phyloP scores from a whole-genome alignment of 2,113 vertebrate species.

The Notarius quadriscutis region DNA sequence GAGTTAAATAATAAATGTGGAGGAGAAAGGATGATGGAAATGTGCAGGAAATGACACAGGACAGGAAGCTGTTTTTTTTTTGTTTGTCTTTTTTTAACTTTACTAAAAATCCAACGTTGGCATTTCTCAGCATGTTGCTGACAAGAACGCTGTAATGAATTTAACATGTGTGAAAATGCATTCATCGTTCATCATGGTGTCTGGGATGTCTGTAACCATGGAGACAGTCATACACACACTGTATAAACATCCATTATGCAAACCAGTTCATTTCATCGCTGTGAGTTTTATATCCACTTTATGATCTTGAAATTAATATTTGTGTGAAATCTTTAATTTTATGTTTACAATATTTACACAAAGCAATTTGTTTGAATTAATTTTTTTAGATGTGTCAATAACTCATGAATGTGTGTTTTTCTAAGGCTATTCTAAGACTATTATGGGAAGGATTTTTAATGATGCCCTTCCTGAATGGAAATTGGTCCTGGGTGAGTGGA shows the following conservation, averaged over 20 bases:
- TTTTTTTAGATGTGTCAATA: neutral
- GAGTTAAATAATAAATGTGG: slow-evolving; percentile 29
- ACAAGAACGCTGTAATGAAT: neutral
- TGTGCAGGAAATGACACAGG: neutral
- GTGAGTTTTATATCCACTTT: too few relatives aligned
- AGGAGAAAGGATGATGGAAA: slow-evolving; percentile 17
- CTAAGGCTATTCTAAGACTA: neutral
- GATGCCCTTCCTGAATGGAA: neutral
- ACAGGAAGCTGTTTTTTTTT: slow-evolving; percentile 9
- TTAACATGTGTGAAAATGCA: neutral
- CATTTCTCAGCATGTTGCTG: neutral
- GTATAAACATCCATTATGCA: neutral
- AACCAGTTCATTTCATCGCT: neutral
- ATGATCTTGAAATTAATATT: neutral
- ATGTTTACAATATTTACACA: neutral
- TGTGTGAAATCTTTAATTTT: neutral
- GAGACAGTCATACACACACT: neutral
- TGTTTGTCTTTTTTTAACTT: neutral
- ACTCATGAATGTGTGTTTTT: neutral
- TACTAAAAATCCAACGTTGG: neutral
- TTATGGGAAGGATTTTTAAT: too few relatives aligned
- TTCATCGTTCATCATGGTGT: neutral
- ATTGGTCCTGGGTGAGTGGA: neutral
- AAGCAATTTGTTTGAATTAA: neutral
- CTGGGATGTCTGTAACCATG: neutral